Percentiles rank a stretch among this genome's conserved stretches.
These are phyloP conservation scores for Glyphotaelius pellucidus DNA, from an alignment of 2,888 invertebrate genomes.

Conservation along the genomic window DNA sequence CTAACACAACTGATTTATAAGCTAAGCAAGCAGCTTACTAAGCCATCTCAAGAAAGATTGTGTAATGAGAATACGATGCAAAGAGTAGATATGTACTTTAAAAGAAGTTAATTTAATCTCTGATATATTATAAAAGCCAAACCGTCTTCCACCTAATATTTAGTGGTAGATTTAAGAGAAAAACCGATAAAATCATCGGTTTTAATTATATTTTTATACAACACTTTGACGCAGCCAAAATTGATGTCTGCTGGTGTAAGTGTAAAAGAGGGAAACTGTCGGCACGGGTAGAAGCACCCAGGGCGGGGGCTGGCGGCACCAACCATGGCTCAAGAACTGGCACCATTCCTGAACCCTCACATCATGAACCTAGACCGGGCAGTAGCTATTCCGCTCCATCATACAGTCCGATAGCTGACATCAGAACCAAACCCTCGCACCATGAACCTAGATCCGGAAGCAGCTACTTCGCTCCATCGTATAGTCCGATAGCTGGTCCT, in stretches of 20 bases:
- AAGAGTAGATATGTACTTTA: neutral
- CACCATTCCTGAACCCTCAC: neutral
- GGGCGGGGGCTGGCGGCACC: constrained; percentile 62
- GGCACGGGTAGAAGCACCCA: constrained; percentile 51
- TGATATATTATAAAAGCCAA: neutral
- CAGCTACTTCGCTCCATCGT: neutral
- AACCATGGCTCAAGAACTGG: constrained; percentile 42
- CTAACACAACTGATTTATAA: neutral
- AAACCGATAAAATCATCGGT: neutral
- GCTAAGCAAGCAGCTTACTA: neutral
- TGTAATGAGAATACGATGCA: neutral
- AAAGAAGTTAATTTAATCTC: neutral
- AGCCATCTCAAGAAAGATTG: neutral
- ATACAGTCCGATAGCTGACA: constrained; percentile 4
- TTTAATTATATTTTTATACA: neutral
- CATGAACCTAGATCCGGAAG: constrained; percentile 7
- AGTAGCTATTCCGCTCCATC: neutral
- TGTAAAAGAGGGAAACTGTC: constrained; percentile 57
- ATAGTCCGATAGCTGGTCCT: neutral
- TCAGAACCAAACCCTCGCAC: constrained; percentile 3
- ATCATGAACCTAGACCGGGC: constrained; percentile 10
- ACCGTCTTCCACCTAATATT: neutral
- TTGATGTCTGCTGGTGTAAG: constrained; percentile 44
- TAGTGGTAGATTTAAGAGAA: neutral
- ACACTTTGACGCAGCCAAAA: neutral